phyloP scores from a whole-genome alignment of 2,113 vertebrate species.

The Aramus guarauna region DNA sequence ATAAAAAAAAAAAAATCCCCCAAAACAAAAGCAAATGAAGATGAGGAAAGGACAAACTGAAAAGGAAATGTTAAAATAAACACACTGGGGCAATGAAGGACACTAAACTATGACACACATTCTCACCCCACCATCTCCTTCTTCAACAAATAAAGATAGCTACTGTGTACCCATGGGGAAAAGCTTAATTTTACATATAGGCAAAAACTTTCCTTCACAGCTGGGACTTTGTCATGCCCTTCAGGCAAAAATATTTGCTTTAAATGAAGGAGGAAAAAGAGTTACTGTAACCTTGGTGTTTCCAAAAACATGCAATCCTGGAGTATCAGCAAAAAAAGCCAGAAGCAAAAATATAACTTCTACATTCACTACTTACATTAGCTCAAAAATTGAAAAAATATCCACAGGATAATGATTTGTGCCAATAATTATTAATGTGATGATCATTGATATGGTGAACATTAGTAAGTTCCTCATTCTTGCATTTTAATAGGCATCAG shows the following conservation, averaged over 20 bases:
- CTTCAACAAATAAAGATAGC: not conserved
- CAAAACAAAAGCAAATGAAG: not conserved
- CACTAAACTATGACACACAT: not conserved
- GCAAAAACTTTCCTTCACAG: not conserved
- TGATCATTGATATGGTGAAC: not conserved
- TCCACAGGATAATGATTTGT: not conserved
- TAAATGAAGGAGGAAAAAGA: not conserved
- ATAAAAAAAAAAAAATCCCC: no score
- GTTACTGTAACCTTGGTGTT: not conserved
- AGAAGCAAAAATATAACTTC: not conserved
- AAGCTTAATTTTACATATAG: not conserved
- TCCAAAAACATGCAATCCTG: not conserved
- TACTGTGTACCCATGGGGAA: not conserved
- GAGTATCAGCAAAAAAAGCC: not conserved
- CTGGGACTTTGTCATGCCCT: not conserved
- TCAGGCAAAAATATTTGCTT: slow-evolving; percentile 4
- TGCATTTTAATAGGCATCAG: not conserved
- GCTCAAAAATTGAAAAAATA: not conserved
- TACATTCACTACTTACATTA: not conserved
- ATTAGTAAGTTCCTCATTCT: not conserved
- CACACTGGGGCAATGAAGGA: not conserved
- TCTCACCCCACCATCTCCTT: not conserved
- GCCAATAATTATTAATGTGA: not conserved
- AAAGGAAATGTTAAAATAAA: not conserved
- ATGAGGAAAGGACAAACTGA: not conserved